Evolutionary conservation across 2,797 vertebrate genomes (phyloP).

Genomic region (Phyllotis vaccarum): DNA sequence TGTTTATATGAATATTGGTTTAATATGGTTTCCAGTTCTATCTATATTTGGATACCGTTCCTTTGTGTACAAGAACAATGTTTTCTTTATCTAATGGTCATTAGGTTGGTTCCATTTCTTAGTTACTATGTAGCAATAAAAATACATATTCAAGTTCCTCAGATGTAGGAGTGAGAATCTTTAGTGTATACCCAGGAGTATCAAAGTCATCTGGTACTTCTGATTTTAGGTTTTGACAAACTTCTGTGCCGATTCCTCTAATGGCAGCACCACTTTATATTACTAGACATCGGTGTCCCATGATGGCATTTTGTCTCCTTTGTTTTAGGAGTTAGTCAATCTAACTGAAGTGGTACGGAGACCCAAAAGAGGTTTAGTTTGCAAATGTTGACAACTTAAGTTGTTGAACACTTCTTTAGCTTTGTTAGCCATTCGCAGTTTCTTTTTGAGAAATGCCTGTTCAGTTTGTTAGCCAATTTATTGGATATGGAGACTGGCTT

Average conservation of each 20-base stretch:
- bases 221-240: background rate
- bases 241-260: background rate
- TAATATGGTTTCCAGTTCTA: background rate
- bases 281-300: background rate
- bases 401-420: background rate
- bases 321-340: background rate
- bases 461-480: background rate
- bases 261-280: background rate
- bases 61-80: background rate
- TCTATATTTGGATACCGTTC: background rate
- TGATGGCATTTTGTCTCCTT: background rate
- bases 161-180: background rate
- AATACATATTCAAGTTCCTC: background rate
- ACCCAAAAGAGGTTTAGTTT: background rate
- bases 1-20: background rate
- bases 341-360: background rate
- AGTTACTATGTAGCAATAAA: background rate
- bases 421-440: background rate
- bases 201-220: background rate
- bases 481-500: background rate
- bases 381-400: background rate
- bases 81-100: background rate
- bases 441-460: background rate
- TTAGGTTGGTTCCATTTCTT: background rate
- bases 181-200: background rate